phyloP scores from a whole-genome alignment of 2,113 vertebrate genomes.

The Apodemus sylvaticus region DNA sequence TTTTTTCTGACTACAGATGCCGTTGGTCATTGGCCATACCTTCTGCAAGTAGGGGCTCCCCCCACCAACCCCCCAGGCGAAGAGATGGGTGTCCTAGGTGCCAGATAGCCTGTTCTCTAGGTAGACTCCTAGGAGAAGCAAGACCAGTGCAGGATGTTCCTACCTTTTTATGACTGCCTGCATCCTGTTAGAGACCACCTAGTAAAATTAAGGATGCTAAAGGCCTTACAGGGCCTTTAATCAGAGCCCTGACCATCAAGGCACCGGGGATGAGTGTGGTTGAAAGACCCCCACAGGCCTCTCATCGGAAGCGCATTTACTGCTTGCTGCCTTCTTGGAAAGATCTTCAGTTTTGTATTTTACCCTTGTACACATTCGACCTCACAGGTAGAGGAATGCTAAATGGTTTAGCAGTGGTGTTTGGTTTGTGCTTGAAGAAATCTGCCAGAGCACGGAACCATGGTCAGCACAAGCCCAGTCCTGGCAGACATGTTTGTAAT shows the following conservation, averaged over 20 bases:
- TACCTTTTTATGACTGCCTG: not conserved
- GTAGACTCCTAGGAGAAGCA: not conserved
- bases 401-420: not conserved
- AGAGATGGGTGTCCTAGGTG: not conserved
- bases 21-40: not conserved
- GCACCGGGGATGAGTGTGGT: not conserved
- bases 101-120: not conserved
- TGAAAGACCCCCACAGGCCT: not conserved
- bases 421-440: conserved; percentile 49
- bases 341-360: conserved; percentile 25
- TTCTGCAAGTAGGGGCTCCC: no score
- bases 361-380: not conserved
- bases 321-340: not conserved
- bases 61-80: no score
- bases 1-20: not conserved
- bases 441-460: conserved; percentile 9
- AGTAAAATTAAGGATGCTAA: not conserved
- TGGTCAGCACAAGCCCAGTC: not conserved
- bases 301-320: not conserved
- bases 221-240: accelerated
- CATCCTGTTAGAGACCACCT: not conserved
- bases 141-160: no score
- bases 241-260: not conserved
- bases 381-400: conserved; percentile 23
- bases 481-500: not conserved